Base-by-base conservation (phyloP, 2,888 invertebrate species). In the Cheilosia urbana region DNA sequence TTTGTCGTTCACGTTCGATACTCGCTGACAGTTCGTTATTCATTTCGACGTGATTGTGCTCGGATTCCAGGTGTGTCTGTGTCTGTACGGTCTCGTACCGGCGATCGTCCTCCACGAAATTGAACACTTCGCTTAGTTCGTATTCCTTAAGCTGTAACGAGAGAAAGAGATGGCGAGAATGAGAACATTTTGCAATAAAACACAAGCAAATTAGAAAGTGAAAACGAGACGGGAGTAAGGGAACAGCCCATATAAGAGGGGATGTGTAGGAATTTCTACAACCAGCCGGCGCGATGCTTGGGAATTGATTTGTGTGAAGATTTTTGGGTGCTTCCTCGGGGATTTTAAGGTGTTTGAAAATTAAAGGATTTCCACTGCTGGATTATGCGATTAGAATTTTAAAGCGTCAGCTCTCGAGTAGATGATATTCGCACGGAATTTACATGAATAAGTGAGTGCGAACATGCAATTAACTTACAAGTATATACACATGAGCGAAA, bases 41-140 rank as follows among this genome's bases (percentile, higher is more conserved):
- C 89, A 95, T 95, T 90, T 95, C 95, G 87, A 95, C 93, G 88
- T 91, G 91, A 90, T 91, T 92, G 87, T 92, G 92, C 87, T 92
- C 92, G 79, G 90, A 90, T 88, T 92, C 92, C 85, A 92, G 89
- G 87, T 92, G 92, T n/a, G 91, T 91, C 88, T 91, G 91, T 40
- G 92, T 92, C 87, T 90, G 90, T 15, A 96, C 93, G 53, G 96
- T 95, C 91, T 96, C 96, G 93, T 96, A 96, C 91, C 94, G 94
- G 87, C 94, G 94, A 89, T 96, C 96, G 92, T 97, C 96, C 91
- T 96, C 96, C 88, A 94, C 93, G 90, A 96, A 96, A 93, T 97
- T 96, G 92, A 97, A 97, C 87, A 96, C 96, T 93, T 97, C 97
- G 88, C 96, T 96, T 88, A 97, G 93, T 91, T 97, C 97, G 93